These are phyloP conservation scores for Drosophila acutilabella DNA, from an alignment of 2,888 invertebrate genomes.

Conservation along the genomic window DNA sequence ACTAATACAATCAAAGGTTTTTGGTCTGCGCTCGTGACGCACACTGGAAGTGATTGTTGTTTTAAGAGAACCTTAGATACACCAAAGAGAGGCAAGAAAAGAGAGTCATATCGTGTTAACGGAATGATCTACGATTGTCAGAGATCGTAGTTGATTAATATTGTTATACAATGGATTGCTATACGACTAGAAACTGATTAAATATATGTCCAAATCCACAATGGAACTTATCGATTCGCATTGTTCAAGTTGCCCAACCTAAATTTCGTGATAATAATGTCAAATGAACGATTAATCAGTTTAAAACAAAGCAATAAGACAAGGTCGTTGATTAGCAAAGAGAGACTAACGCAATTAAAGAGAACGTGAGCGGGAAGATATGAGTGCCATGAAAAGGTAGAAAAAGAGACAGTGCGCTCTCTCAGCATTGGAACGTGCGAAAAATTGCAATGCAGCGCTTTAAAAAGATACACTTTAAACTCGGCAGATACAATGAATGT, in stretches of 20 bases:
- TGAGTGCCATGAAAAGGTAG: constrained; percentile 36
- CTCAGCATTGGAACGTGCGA: constrained; percentile 60
- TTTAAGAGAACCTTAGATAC: constrained; percentile 31
- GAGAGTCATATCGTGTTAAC: constrained; percentile 39
- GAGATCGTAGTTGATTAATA: constrained; percentile 23
- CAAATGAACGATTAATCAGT: constrained; percentile 65
- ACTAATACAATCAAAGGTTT: constrained; percentile 24
- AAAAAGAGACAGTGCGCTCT: constrained; percentile 10
- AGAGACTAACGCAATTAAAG: constrained; percentile 11
- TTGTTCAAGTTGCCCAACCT: constrained; percentile 62
- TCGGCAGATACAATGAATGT: neutral
- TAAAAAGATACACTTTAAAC: constrained; percentile 13
- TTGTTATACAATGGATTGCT: constrained; percentile 46
- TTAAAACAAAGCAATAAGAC: constrained; percentile 53
- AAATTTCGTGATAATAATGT: constrained; percentile 69
- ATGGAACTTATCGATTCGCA: constrained; percentile 50
- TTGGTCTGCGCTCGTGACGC: constrained; percentile 27
- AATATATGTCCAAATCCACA: constrained; percentile 38
- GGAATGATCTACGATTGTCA: constrained; percentile 12
- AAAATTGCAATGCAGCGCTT: constrained; percentile 65
- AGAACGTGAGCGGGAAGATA: constrained; percentile 15
- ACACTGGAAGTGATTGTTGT: constrained; percentile 43
- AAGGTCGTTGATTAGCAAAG: constrained; percentile 65
- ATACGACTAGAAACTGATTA: constrained; percentile 44
- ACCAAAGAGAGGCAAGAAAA: constrained; percentile 41